Evolutionary conservation across 2,113 vertebrate species (phyloP).

Genomic region (Notechis scutatus): DNA sequence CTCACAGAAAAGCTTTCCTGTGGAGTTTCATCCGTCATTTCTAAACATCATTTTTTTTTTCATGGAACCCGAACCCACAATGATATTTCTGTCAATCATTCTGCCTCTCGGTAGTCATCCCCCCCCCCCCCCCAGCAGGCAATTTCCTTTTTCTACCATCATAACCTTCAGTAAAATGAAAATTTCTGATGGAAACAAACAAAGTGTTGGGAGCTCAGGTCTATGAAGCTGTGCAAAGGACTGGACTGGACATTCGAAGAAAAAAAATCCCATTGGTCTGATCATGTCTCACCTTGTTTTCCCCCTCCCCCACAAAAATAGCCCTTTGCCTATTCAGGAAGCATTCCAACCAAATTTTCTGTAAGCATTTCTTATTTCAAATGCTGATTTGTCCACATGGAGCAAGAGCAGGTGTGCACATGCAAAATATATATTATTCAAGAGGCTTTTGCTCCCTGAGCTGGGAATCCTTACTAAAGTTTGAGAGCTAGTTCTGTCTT

Average conservation of each 20-base stretch:
- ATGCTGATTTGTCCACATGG: constrained; percentile 3
- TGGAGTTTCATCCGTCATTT: neutral
- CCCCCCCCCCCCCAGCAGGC: neutral
- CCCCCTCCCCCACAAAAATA: neutral
- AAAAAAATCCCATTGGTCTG: too few relatives aligned
- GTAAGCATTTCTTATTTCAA: constrained; percentile 5
- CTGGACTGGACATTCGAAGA: neutral
- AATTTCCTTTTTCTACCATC: neutral
- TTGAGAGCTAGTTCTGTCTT: constrained; percentile 9
- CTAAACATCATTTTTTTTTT: neutral
- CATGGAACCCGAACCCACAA: neutral
- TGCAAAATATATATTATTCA: constrained; percentile 21
- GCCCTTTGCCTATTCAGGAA: neutral
- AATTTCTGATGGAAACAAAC: neutral
- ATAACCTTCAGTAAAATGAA: neutral
- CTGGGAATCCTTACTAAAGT: constrained; percentile 34
- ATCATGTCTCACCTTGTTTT: neutral
- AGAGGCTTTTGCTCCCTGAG: constrained; percentile 28
- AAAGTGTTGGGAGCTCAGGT: neutral
- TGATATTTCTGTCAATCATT: neutral
- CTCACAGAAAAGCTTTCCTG: neutral
- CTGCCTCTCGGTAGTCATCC: too few relatives aligned
- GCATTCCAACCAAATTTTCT: neutral
- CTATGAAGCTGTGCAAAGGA: neutral
- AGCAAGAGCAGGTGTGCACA: constrained; percentile 33